phyloP scores from a whole-genome alignment of 1,140 invertebrate genomes.

The Tenebrio molitor region DNA sequence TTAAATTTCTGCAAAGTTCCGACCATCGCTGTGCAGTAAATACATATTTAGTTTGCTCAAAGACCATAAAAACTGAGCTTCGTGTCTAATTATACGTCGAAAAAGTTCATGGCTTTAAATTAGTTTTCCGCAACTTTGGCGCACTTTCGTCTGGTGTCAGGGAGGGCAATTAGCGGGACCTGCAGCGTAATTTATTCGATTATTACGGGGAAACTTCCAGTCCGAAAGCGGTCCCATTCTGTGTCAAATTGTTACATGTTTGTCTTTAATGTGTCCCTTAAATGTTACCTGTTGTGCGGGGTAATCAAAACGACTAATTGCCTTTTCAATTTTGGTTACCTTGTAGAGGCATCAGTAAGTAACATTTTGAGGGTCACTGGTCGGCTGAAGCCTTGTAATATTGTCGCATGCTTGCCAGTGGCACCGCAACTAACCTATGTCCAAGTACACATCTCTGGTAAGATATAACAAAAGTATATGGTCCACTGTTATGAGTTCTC shows the following conservation, averaged over 20 bases:
- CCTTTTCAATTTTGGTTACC: conserved; percentile 40
- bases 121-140: conserved; percentile 15
- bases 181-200: not conserved
- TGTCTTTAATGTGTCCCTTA: conserved; percentile 37
- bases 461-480: conserved; percentile 58
- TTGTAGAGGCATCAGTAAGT: conserved; percentile 44
- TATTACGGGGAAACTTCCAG: conserved; percentile 2
- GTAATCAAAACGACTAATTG: conserved; percentile 33
- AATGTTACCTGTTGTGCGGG: conserved; percentile 36
- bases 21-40: not conserved
- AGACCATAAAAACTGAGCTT: not conserved
- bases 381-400: conserved; percentile 60
- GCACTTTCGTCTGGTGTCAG: not conserved
- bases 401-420: conserved; percentile 65
- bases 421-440: conserved; percentile 69
- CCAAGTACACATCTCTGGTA: conserved; percentile 74
- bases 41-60: conserved; percentile 19
- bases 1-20: not conserved
- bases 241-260: conserved; percentile 26
- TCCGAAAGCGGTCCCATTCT: conserved; percentile 7
- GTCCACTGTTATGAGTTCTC: conserved; percentile 23
- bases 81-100: conserved; percentile 11
- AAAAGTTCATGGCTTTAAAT: conserved; percentile 25
- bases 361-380: conserved; percentile 57
- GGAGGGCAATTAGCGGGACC: conserved; percentile 14